Evolutionary conservation across 2,113 vertebrate genomes (phyloP).

Genomic region (Oncorhynchus keta): DNA sequence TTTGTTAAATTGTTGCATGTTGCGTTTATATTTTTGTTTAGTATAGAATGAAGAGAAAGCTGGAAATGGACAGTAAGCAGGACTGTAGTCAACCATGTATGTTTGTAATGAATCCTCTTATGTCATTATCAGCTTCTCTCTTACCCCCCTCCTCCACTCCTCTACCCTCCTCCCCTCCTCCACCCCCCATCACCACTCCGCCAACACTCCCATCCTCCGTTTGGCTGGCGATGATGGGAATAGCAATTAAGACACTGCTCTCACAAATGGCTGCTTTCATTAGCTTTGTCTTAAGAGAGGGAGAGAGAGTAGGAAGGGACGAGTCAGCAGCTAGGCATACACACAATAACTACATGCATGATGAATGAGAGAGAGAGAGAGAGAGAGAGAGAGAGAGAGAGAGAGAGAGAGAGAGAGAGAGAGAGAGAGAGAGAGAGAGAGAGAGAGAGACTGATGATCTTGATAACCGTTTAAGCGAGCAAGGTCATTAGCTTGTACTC

Average conservation of each 20-base stretch:
- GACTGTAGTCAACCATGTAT: slow-evolving; percentile 29
- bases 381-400: background rate
- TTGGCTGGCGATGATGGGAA: slow-evolving; percentile 50
- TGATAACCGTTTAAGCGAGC: slow-evolving; percentile 50
- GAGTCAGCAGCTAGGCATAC: background rate
- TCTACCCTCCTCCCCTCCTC: slow-evolving; percentile 15
- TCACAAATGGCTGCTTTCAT: slow-evolving; percentile 57
- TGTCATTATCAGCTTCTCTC: slow-evolving; percentile 51
- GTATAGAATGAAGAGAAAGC: no score
- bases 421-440: background rate
- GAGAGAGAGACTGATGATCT: slow-evolving; percentile 37
- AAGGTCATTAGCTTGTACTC: slow-evolving; percentile 62
- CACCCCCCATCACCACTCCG: no score
- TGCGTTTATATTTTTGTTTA: no score
- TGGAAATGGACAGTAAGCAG: slow-evolving; percentile 13
- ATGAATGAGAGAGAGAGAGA: background rate
- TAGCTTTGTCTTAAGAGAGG: slow-evolving; percentile 46
- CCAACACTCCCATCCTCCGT: slow-evolving; percentile 2
- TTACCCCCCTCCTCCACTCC: slow-evolving; percentile 15
- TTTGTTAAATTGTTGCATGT: no score
- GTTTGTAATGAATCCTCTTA: slow-evolving; percentile 53
- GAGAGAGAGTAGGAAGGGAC: background rate
- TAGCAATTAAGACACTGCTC: slow-evolving; percentile 52
- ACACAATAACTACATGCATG: slow-evolving; percentile 6
- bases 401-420: background rate